Evolutionary conservation across 2,888 invertebrate genomes (phyloP).

Genomic region (Zygogramma bicolorata): DNA sequence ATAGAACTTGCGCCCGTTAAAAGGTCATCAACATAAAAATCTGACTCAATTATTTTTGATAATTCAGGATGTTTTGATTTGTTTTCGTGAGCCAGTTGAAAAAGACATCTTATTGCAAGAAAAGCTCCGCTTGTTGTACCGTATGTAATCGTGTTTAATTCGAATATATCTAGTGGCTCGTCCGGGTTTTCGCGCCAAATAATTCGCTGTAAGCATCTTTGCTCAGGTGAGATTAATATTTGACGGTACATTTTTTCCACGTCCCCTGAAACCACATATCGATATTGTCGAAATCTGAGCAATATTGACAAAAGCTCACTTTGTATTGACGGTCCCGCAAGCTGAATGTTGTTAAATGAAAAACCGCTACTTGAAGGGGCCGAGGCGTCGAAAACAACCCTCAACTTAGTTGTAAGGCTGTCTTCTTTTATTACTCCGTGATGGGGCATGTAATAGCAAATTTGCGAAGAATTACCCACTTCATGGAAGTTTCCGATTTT

Average conservation of each 20-base stretch:
- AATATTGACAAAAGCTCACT: background rate
- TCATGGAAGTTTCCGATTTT: background rate
- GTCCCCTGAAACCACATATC: conserved; percentile 39
- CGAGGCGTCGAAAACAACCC: background rate
- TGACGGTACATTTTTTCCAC: conserved; percentile 55
- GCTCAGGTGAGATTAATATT: conserved; percentile 30
- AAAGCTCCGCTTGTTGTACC: conserved; percentile 22
- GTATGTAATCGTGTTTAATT: conserved; percentile 35
- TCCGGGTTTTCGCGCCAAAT: conserved; percentile 15
- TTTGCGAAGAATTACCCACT: background rate
- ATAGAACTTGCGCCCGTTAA: conserved; percentile 20
- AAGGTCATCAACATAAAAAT: conserved; percentile 36
- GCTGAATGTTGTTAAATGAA: background rate
- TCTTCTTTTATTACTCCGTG: background rate
- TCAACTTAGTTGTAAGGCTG: background rate
- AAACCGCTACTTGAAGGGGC: background rate
- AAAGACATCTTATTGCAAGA: conserved; percentile 27
- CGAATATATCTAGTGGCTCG: conserved; percentile 8
- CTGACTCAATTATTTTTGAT: conserved; percentile 16
- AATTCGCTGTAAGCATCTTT: conserved; percentile 27
- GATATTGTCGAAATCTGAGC: background rate
- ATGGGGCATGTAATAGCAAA: background rate
- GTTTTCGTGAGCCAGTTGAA: conserved; percentile 19
- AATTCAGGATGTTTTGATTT: conserved; percentile 14
- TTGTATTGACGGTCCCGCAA: background rate